Percentiles rank a stretch among this genome's conserved stretches.
Evolutionary conservation across 2,888 invertebrate genomes (phyloP).

Genomic region (Nysson spinosus): DNA sequence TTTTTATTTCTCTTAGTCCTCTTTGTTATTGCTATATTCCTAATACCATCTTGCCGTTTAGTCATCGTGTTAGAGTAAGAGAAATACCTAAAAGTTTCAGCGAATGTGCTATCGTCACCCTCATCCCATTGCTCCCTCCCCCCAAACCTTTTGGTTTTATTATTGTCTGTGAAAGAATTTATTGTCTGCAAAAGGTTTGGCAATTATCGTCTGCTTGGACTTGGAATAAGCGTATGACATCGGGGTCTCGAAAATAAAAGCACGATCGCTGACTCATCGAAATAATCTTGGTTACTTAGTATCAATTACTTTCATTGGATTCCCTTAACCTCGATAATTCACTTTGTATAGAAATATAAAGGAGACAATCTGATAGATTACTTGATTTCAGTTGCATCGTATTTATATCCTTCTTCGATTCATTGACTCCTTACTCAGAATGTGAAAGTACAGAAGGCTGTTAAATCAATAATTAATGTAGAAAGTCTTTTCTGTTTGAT

Average conservation of each 20-base stretch:
- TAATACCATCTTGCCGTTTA: slow-evolving; percentile 23
- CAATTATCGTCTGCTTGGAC: slow-evolving; percentile 32
- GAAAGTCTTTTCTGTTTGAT: slow-evolving; percentile 10
- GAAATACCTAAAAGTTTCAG: slow-evolving; percentile 69
- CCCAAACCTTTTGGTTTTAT: slow-evolving; percentile 24
- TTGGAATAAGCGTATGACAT: too few species aligned
- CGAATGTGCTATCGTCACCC: slow-evolving; percentile 57
- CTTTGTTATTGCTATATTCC: slow-evolving; percentile 58
- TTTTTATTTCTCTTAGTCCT: slow-evolving; percentile 19
- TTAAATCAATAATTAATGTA: slow-evolving; percentile 20
- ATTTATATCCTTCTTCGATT: too few species aligned
- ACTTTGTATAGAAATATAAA: too few species aligned
- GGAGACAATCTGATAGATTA: too few species aligned
- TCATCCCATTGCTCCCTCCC: background rate
- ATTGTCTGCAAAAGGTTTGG: slow-evolving; percentile 42
- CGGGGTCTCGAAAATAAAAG: background rate
- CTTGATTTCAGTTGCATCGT: too few species aligned
- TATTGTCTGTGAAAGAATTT: slow-evolving; percentile 37
- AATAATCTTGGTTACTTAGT: too few species aligned
- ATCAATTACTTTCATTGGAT: too few species aligned
- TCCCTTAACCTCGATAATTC: too few species aligned
- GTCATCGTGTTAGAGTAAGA: slow-evolving; percentile 2
- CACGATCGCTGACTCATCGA: too few species aligned
- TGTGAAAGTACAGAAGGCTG: slow-evolving; percentile 22
- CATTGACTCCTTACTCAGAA: background rate